These are phyloP conservation scores for Eucriotettix oculatus DNA, from an alignment of 2,888 invertebrate genomes.

Conservation along the genomic window DNA sequence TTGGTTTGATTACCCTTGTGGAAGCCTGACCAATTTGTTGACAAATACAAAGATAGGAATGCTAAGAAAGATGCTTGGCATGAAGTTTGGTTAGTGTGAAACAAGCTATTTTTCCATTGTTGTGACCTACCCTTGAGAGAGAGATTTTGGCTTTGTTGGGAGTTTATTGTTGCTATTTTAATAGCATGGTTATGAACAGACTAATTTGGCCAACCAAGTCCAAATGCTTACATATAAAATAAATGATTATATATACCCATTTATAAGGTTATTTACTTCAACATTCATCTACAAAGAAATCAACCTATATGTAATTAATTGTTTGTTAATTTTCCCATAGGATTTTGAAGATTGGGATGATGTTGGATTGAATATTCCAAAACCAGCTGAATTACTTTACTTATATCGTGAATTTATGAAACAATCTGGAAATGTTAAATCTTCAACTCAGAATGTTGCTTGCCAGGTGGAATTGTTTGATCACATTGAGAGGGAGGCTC, in stretches of 20 bases:
- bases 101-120: too few species aligned
- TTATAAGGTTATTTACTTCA: not conserved
- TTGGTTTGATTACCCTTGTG: too few species aligned
- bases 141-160: too few species aligned
- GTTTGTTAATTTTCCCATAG: constrained; percentile 22
- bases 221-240: not conserved
- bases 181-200: too few species aligned
- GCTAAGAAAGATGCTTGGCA: too few species aligned
- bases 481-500: constrained; percentile 21
- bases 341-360: constrained; percentile 89
- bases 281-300: too few species aligned
- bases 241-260: not conserved
- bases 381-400: constrained; percentile 56
- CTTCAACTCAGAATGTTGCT: constrained; percentile 27
- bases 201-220: not conserved
- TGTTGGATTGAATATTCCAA: constrained; percentile 70
- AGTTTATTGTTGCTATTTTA: too few species aligned
- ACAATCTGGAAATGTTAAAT: constrained; percentile 28
- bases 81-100: too few species aligned
- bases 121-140: too few species aligned
- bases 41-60: too few species aligned
- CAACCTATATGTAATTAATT: too few species aligned
- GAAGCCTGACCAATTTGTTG: too few species aligned
- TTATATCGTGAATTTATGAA: constrained; percentile 41
- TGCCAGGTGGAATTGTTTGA: constrained; percentile 32